phyloP scores from a whole-genome alignment of 1,140 invertebrate species.

The Coboldia fuscipes region DNA sequence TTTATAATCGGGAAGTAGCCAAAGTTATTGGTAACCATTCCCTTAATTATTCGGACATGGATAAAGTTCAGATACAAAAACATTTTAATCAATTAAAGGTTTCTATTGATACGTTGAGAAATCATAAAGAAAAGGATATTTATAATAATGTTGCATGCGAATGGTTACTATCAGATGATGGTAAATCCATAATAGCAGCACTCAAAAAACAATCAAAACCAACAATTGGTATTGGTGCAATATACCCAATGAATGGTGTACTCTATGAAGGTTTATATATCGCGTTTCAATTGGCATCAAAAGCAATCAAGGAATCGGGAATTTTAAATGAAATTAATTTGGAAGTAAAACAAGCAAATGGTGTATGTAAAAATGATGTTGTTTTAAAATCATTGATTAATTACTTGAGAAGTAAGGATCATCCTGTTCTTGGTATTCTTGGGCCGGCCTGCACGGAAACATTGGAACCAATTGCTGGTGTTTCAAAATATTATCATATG shows the following conservation, averaged over 20 bases:
- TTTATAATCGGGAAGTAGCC: conserved; percentile 7
- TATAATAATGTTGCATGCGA: conserved; percentile 37
- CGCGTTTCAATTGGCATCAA: conserved; percentile 39
- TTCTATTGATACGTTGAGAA: background rate
- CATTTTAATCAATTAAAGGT: background rate
- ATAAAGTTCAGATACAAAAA: background rate
- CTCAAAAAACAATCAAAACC: conserved; percentile 13
- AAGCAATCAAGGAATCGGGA: conserved; percentile 38
- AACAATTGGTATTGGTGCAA: conserved; percentile 45
- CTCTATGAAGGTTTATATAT: conserved; percentile 32
- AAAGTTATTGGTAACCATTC: background rate
- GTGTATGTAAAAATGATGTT: conserved; percentile 47
- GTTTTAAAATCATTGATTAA: conserved; percentile 64
- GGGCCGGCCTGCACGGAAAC: conserved; percentile 75
- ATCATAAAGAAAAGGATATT: conserved; percentile 9
- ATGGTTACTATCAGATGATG: conserved; percentile 36
- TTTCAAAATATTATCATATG: conserved; percentile 57
- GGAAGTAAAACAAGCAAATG: conserved; percentile 34
- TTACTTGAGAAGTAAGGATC: conserved; percentile 32
- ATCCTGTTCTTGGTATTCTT: conserved; percentile 43
- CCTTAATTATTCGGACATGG: background rate
- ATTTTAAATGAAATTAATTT: conserved; percentile 41
- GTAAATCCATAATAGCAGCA: conserved; percentile 22
- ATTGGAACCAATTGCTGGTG: conserved; percentile 56
- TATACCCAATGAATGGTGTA: conserved; percentile 39